Percentiles rank a stretch among this genome's conserved stretches.
Conservation (phyloP, 2,113 vertebrate species). For the Chascanopsetta lugubris region DNA sequence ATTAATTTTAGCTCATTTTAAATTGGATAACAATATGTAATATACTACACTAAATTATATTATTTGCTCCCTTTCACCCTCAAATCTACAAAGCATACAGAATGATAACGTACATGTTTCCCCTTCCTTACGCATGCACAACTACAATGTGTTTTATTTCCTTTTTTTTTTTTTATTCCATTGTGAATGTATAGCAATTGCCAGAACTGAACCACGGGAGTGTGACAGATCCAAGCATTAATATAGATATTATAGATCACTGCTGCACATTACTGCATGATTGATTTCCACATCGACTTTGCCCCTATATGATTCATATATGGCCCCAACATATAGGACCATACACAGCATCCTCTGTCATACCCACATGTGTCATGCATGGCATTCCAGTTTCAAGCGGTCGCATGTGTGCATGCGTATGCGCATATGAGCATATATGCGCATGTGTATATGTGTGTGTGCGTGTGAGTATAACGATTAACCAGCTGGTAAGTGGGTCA, state of each 20-base stretch:
- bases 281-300: constrained; percentile 21
- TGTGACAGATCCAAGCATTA: constrained; percentile 18
- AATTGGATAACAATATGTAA: neutral
- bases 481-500: constrained; percentile 72
- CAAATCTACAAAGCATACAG: neutral
- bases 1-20: neutral
- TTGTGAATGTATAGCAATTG: neutral
- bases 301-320: constrained; percentile 9
- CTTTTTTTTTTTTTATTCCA: neutral
- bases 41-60: neutral
- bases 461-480: constrained; percentile 45
- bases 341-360: constrained; percentile 20
- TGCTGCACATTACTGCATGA: constrained; percentile 17
- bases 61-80: neutral
- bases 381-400: constrained; percentile 6
- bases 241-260: constrained; percentile 22
- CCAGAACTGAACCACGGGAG: neutral
- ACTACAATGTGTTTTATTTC: neutral
- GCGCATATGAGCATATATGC: too few species aligned
- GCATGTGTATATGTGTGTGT: constrained; percentile 7
- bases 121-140: neutral
- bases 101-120: neutral
- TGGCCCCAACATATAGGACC: constrained; percentile 23
- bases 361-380: constrained; percentile 42
- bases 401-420: neutral